phyloP scores from a whole-genome alignment of 2,113 vertebrate genomes.

The Zosterops lateralis region DNA sequence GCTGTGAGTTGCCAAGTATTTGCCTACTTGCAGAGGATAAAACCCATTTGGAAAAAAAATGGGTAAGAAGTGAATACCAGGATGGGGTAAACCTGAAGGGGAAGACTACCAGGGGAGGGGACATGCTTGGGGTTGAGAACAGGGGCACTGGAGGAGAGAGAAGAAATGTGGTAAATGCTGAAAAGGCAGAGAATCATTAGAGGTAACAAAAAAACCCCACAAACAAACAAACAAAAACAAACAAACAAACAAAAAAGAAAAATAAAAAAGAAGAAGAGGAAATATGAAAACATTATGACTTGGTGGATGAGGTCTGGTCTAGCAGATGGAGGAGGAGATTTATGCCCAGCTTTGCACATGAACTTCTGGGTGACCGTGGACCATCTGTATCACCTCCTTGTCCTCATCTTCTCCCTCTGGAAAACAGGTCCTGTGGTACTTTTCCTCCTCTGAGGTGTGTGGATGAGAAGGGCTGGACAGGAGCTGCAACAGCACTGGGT shows the following conservation, averaged over 20 bases:
- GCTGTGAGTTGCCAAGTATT: constrained; percentile 40
- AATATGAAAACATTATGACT: neutral
- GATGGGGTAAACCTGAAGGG: neutral
- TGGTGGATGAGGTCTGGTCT: neutral
- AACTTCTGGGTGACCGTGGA: neutral
- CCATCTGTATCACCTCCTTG: neutral
- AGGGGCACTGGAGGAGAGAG: neutral
- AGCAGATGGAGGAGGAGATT: neutral
- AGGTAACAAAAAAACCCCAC: neutral
- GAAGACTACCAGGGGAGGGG: neutral
- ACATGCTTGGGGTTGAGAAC: neutral
- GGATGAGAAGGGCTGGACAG: neutral
- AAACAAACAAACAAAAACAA: no score
- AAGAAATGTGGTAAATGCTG: neutral
- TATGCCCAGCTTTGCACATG: neutral
- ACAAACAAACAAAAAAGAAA: neutral
- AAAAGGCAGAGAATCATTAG: neutral
- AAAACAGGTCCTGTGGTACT: neutral
- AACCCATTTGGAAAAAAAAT: neutral
- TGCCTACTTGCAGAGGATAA: constrained; percentile 35
- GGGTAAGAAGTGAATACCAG: neutral
- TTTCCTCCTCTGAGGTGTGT: neutral
- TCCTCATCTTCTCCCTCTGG: constrained; percentile 30
- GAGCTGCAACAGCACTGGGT: neutral
- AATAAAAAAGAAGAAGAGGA: neutral